Evolutionary conservation across 1,140 invertebrate genomes (phyloP).

Genomic region (Neodiprion pinetum): DNA sequence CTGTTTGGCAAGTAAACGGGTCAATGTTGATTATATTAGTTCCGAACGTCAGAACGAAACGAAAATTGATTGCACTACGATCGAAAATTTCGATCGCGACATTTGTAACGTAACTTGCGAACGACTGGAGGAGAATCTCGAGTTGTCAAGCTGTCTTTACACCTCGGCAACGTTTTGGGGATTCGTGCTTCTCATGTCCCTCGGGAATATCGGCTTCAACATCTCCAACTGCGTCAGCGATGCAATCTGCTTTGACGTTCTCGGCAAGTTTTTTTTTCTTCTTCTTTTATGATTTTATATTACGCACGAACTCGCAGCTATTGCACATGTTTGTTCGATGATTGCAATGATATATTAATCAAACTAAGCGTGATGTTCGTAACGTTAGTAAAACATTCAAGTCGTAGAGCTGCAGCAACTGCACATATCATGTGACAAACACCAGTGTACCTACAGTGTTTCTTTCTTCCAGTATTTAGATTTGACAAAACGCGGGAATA

Average conservation of each 20-base stretch:
- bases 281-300: background rate
- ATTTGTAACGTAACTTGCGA: slow-evolving; percentile 28
- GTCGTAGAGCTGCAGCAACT: background rate
- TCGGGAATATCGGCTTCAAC: slow-evolving; percentile 79
- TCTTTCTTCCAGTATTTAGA: no score
- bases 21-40: background rate
- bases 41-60: background rate
- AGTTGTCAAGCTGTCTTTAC: slow-evolving; percentile 58
- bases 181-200: slow-evolving; percentile 73
- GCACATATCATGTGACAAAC: background rate
- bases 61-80: background rate
- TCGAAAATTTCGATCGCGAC: background rate
- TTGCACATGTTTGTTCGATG: no score
- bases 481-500: no score
- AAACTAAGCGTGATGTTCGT: slow-evolving; percentile 9
- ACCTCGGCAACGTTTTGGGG: slow-evolving; percentile 71
- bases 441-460: background rate
- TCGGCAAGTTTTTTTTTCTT: slow-evolving; percentile 64
- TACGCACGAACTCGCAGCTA: background rate
- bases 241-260: slow-evolving; percentile 81
- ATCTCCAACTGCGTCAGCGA: slow-evolving; percentile 80
- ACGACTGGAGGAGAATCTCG: slow-evolving; percentile 33
- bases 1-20: background rate
- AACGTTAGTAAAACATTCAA: background rate
- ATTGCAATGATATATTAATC: slow-evolving; percentile 11